A percentile compares a stretch with the other conserved stretches of the same genome.
Conservation (phyloP, 2,888 invertebrate species). For the Anarsia innoxiella region DNA sequence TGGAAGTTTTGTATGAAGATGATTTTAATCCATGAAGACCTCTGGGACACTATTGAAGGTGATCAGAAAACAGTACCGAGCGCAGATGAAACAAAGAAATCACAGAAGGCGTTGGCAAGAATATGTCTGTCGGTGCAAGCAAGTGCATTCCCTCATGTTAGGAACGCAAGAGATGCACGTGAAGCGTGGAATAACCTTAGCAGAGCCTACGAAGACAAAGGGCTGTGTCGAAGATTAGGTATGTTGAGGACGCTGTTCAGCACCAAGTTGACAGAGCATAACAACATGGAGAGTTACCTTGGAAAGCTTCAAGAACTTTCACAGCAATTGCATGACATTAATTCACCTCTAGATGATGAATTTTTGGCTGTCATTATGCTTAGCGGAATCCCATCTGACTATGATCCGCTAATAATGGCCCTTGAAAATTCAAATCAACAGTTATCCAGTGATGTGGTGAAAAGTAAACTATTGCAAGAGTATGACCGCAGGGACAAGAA, state of each 20-base stretch:
- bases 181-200: background rate
- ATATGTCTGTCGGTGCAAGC: background rate
- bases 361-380: background rate
- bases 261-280: background rate
- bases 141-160: background rate
- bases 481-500: conserved; percentile 1
- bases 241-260: background rate
- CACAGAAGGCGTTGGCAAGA: background rate
- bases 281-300: background rate
- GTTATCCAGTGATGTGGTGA: conserved; percentile 14
- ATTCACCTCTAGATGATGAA: background rate
- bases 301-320: background rate
- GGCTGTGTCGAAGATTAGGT: background rate
- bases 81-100: background rate
- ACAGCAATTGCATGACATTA: background rate
- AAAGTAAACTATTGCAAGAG: conserved; percentile 9
- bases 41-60: background rate
- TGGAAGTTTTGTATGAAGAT: conserved; percentile 1
- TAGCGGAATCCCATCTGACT: conserved; percentile 5
- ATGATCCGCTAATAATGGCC: conserved; percentile 23
- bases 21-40: background rate
- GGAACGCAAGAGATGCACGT: background rate
- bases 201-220: background rate
- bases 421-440: conserved; percentile 14
- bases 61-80: background rate